Evolutionary conservation across 1,140 invertebrate species (phyloP), one percentile per base, ranked within the genome.

Genomic region (Triops cancriformis): DNA sequence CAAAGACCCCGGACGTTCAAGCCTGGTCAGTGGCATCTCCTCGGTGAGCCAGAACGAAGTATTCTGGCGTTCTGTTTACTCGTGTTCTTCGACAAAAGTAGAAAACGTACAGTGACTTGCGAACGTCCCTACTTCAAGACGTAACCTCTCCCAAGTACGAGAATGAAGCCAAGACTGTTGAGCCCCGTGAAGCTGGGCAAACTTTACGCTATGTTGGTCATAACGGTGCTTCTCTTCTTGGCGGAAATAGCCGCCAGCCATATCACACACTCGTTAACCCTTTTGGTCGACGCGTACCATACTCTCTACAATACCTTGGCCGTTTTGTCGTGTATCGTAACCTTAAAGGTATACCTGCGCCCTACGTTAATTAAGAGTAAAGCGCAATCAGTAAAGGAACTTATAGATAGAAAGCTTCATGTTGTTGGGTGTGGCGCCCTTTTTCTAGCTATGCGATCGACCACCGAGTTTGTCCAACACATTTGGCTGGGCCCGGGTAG

Each of bases 401-500:
- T n/a, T 3, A 28, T 41, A 26, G 37, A 31, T 74, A 18, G 6
- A 10, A 74, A 23, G 23, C 7, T 74, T n/a, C 10, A 64, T 23
- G 6, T 18, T 64, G 4, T 18, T 64, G 51, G 51, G 51, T n/a
- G n/a, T n/a, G n/a, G n/a, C n/a, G n/a, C n/a, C 51, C 76, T 76
- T 76, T 73, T 81, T 81, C 2, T 79, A 88, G 85, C 83, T 86
- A 82, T 83, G 83, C 79, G 79, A 84, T 51, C 84, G 85, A 12
- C 90, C 93, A 79, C 88, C 88, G 27, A 88, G 89, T 77, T 86
- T 95, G 78, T 90, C 90, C 72, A 95, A 95, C 83, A 97, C 94
- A 0, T 97, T 97, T 80, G 94, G 94, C 1, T 97, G 94, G 77
- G 92, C 93, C 0, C 88, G 94, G 75, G 91, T 95, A 31, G 93